Percentiles rank a stretch among this genome's conserved stretches.
Conservation (phyloP, 2,888 invertebrate genomes). For the Epistrophe eligans region DNA sequence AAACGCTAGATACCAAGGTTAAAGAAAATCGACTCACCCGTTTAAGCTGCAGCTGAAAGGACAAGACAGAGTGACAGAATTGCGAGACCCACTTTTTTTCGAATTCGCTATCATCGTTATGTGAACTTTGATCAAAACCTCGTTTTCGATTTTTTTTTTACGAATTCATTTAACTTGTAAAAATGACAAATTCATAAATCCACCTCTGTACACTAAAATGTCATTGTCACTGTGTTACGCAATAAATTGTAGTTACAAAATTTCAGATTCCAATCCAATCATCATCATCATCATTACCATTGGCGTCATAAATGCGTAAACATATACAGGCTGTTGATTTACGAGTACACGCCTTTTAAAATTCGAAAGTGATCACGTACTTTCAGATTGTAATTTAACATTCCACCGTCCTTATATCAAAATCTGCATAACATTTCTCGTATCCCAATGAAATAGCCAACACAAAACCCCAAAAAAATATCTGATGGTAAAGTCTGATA, state of each 20-base stretch:
- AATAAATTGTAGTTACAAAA: conserved; percentile 38
- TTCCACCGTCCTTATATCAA: not conserved
- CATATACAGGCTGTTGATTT: not conserved
- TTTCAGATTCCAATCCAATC: conserved; percentile 37
- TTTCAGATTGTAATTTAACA: conserved; percentile 9
- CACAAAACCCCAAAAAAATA: conserved; percentile 19
- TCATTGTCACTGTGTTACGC: conserved; percentile 32
- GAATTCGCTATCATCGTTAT: too few species aligned
- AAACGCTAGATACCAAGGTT: too few species aligned
- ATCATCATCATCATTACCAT: conserved; percentile 39
- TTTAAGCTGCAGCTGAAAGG: too few species aligned
- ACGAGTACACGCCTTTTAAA: conserved; percentile 44
- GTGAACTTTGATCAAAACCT: too few species aligned
- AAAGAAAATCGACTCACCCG: too few species aligned
- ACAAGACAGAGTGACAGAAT: too few species aligned
- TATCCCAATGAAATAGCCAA: conserved; percentile 22
- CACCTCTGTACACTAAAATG: conserved; percentile 14
- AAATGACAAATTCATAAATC: not conserved
- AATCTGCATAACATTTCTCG: conserved; percentile 39
- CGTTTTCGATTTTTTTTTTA: too few species aligned
- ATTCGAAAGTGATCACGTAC: conserved; percentile 65
- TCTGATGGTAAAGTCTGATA: conserved; percentile 35
- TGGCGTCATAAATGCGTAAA: not conserved
- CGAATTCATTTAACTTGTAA: too few species aligned
- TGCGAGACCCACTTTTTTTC: too few species aligned